Conservation (phyloP, 2,113 vertebrate genomes). For the Ia io region DNA sequence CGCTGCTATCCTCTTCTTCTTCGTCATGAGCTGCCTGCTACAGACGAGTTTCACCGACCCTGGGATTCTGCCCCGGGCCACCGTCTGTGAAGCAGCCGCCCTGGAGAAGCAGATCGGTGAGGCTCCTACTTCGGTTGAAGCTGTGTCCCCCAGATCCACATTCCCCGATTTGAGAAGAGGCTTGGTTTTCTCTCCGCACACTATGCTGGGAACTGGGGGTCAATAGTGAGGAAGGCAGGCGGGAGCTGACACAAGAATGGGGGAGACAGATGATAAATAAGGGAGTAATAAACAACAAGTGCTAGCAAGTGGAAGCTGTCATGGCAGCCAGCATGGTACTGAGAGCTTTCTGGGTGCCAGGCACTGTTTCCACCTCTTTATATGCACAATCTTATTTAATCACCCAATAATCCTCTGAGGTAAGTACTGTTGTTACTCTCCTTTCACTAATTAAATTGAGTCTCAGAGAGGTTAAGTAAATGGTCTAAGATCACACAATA, state of each 20-base stretch:
- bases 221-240: neutral
- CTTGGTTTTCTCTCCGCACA: neutral
- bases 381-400: neutral
- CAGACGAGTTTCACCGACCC: constrained; percentile 97
- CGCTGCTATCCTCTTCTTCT: constrained; percentile 91
- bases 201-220: neutral
- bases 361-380: neutral
- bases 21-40: constrained; percentile 92
- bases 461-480: neutral
- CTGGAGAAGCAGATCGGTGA: constrained; percentile 95
- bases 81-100: constrained; percentile 92
- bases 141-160: neutral
- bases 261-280: neutral
- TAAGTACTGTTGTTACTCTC: neutral
- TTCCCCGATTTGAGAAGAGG: neutral
- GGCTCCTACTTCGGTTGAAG: neutral
- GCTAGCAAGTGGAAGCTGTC: neutral
- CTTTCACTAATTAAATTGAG: neutral
- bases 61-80: constrained; percentile 95
- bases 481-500: neutral
- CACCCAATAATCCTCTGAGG: neutral
- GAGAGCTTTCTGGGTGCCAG: neutral
- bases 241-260: neutral
- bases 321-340: neutral
- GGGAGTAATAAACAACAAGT: neutral